Base-by-base conservation (phyloP, 2,113 vertebrate species). In the Azemiops feae region DNA sequence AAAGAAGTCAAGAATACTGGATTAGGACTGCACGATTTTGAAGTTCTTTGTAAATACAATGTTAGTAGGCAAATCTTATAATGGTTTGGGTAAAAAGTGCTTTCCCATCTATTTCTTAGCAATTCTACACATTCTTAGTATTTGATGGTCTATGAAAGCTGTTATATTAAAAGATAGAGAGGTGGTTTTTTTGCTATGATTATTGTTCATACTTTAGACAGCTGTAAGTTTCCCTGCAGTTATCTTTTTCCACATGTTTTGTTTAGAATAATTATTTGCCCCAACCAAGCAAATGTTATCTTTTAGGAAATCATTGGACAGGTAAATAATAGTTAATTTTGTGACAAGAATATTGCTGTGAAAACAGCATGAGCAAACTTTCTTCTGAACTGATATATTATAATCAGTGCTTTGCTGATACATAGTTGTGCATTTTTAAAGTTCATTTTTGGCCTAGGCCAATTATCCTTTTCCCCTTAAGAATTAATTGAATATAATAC, bases 291-390 rank as follows among this genome's bases (percentile, higher is more conserved):
- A 92, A 57, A 64, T 43, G 22, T 74, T 85, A 20, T 88, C 89
- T 25, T 86, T 54, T 95, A 53, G 88, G 58, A 90, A 94, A 94
- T 81, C 10, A 43, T 43, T 27, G 18, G 45, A 89, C 4, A 95
- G 2, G 69, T 87, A 85, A 88, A 53, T 91, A 52, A 93, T 58
- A 91, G 74, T 50, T 47, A 25, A 7, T 91, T 92, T n/a, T 39
- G 7, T 92, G 91, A 90, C 1, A 16, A 2, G 60, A 85, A 87
- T 47, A 64, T 93, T 69, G 81, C 89, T 3, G 1, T 74, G 34
- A 87, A 74, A 91, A 85, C 55, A 69, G 30, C 86, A 10, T 18
- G 4, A 12, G 85, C n/a, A 16, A 1, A 27, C 88, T 53, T 53
- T 89, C 1, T 1, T 45, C 58, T 60, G 52, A 91, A 53, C 12